Evolutionary conservation across 2,113 vertebrate genomes (phyloP).

Genomic region (Plectropomus leopardus): DNA sequence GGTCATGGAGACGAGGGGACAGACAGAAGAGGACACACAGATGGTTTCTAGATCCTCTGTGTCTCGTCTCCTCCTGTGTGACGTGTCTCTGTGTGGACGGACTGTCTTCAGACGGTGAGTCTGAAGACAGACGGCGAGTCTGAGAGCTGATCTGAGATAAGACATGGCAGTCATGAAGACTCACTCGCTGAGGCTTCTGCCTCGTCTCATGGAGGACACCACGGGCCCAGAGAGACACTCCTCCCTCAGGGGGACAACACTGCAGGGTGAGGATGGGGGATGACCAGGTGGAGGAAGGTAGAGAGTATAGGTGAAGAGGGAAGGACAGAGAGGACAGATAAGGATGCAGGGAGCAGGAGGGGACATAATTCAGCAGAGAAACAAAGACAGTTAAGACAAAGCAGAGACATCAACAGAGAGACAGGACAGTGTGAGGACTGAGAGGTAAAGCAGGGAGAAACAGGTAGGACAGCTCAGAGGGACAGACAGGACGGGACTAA

Average conservation of each 20-base stretch:
- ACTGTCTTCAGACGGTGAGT: too few relatives aligned
- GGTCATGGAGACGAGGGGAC: too few relatives aligned
- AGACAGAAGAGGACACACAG: too few relatives aligned
- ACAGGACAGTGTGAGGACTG: neutral
- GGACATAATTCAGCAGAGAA: neutral
- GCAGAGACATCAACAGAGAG: neutral
- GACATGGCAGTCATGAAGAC: constrained; percentile 47
- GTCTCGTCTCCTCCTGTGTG: too few relatives aligned
- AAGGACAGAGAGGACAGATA: neutral
- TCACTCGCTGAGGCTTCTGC: constrained; percentile 82
- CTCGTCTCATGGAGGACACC: constrained; percentile 77
- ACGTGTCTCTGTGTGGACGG: too few relatives aligned
- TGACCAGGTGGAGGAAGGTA: neutral
- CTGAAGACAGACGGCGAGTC: too few relatives aligned
- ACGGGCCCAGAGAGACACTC: constrained; percentile 65
- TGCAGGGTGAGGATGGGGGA: constrained; percentile 36
- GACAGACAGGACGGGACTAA: too few relatives aligned
- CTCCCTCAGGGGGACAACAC: constrained; percentile 63
- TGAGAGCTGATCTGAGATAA: neutral
- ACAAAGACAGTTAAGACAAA: neutral
- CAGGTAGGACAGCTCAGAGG: neutral
- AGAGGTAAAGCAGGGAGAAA: neutral
- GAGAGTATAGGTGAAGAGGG: neutral
- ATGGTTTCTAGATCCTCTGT: too few relatives aligned
- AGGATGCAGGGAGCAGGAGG: neutral